Evolutionary conservation across 1,140 invertebrate species (phyloP), one percentile per base, ranked within the genome.

Genomic region (Melanaphis sacchari): DNA sequence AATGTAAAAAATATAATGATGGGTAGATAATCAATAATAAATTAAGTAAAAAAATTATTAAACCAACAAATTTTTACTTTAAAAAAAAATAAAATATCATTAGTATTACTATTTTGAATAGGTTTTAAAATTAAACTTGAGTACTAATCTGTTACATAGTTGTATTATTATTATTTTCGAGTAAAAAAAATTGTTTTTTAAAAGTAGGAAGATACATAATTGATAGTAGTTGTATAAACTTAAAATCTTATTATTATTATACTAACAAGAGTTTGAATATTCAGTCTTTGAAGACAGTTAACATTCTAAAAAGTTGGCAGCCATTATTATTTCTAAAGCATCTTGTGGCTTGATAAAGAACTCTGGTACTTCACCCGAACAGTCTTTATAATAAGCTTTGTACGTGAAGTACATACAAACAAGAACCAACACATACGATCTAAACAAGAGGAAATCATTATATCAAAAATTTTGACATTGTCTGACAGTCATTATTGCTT

Each of bases 401-500:
- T 99, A 99, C 15, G 98, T 99, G 95, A 99, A 99, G 95, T 99
- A 99, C 98, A 99, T 99, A 96, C 99, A 99, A 8, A 99, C 99
- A 96, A 99, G 99, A 95, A 99, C 98, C 66, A 99, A 95, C 22
- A 99, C 99, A 95, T 99, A 99, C 43, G 99, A 99, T 94, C 98
- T 99, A 90, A 40, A 97, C 96, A 97, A 96, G 0, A 18, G 26
- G 40, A 93, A 93, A 93, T 85, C 2, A 40, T 43, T 31, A 31
- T 38, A 76, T 52, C 38, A 43, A 49, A 15, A n/a, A 22, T 40
- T 82, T n/a, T 92, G 3, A 21, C 4, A 6, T 41, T 0, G 8
- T 41, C 1, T 43, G 9, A 31, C 31, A 31, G 11, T 31, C 11
- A 3, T 66, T 66, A 66, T 66, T 66, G 26, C 97, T 98, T 96